Evolutionary conservation across 2,888 invertebrate species (phyloP).

Genomic region (Phasia obesa): DNA sequence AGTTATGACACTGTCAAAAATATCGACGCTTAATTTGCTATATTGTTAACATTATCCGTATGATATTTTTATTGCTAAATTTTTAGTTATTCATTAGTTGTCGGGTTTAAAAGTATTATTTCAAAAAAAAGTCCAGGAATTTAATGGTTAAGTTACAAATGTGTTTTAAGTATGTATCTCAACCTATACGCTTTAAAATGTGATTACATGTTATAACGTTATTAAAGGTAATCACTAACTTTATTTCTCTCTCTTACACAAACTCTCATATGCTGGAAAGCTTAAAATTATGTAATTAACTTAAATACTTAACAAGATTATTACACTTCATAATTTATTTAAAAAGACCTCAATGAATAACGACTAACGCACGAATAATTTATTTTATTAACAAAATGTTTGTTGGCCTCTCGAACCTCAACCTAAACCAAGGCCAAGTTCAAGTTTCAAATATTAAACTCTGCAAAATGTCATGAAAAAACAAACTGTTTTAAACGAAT

Average conservation of each 20-base stretch:
- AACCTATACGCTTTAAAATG: no score
- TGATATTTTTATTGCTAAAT: no score
- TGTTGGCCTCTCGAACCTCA: slow-evolving; percentile 36
- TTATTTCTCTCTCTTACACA: background rate
- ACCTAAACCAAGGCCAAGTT: slow-evolving; percentile 61
- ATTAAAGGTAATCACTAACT: background rate
- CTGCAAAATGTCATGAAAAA: background rate
- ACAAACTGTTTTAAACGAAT: background rate
- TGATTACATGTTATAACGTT: background rate
- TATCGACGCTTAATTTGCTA: no score
- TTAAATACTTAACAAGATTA: slow-evolving; percentile 30
- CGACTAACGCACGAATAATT: background rate
- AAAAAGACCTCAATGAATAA: slow-evolving; percentile 21
- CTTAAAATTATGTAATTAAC: slow-evolving; percentile 1
- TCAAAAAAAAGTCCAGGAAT: no score
- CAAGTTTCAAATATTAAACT: slow-evolving; percentile 43
- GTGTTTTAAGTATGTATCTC: no score
- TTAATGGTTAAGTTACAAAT: no score
- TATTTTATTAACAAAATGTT: slow-evolving; percentile 38
- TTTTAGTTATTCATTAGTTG: no score
- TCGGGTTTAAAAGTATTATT: no score
- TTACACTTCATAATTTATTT: slow-evolving; percentile 15
- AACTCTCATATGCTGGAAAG: background rate
- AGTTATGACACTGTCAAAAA: no score
- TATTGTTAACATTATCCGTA: no score